These are phyloP conservation scores for Conger conger DNA, from an alignment of 2,113 vertebrate species.

Conservation along the genomic window DNA sequence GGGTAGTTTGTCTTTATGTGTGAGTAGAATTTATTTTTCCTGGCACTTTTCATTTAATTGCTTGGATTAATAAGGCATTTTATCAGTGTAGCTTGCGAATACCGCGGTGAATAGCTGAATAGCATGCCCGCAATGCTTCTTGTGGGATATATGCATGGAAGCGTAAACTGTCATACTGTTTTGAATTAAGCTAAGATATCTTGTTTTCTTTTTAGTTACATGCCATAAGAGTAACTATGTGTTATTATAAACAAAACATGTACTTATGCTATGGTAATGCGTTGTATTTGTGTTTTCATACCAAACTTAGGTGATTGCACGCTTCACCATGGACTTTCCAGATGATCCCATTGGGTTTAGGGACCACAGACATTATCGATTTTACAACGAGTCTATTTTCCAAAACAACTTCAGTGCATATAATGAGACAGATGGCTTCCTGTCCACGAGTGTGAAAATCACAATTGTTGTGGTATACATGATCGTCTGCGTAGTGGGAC, in stretches of 20 bases:
- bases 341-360: conserved; percentile 73
- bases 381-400: conserved; percentile 78
- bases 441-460: conserved; percentile 86
- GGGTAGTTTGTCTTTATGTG: background rate
- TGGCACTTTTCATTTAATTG: conserved; percentile 6
- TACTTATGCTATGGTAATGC: background rate
- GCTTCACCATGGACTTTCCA: conserved; percentile 76
- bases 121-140: background rate
- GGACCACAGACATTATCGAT: conserved; percentile 66
- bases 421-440: conserved; percentile 71
- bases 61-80: conserved; percentile 7
- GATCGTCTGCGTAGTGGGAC: conserved; percentile 88
- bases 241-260: background rate
- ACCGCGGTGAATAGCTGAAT: background rate
- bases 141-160: background rate
- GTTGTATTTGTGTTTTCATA: conserved; percentile 3
- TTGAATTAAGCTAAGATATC: background rate
- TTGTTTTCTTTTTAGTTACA: no score
- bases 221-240: background rate
- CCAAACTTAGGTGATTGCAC: conserved; percentile 1
- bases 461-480: conserved; percentile 93
- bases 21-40: background rate
- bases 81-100: conserved; percentile 3
- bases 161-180: background rate
- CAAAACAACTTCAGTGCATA: conserved; percentile 71